Base-by-base conservation (phyloP, 2,888 invertebrate genomes). In the Parochlus steinenii region DNA sequence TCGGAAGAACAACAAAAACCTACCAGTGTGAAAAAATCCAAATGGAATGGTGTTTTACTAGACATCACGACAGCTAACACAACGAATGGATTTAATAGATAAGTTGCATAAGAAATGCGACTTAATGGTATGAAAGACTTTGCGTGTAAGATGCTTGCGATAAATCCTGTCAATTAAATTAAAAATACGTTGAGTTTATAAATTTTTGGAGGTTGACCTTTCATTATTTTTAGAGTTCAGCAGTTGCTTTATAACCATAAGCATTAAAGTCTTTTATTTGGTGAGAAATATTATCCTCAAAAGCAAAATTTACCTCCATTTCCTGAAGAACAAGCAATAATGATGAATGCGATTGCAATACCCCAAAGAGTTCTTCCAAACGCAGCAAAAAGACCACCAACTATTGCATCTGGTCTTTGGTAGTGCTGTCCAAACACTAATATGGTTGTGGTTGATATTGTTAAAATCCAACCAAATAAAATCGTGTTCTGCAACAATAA, bases 51-150 rank as follows among this genome's bases (percentile, higher is more conserved):
- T 15, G 32, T 36, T 32, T 45, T 43, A 20, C 35, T 37, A 7
- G 41, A 27, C 40, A 44, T 41, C 16, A 40, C 56, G 6, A 62
- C 42, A 18, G 58, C 54, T 40, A 48, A 51, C 37, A 64, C 58
- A 10, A 64, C 39, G 11, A 63, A 42, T 11, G 65, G 65, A 50
- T 65, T 64, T 16, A 64, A 33, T 4, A 66, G 48, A 47, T 65
- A 66, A 6, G 58, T 60, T 39, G 61, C 58, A 42, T 59, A 65
- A 2, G 64, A 61, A 40, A 65, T 46, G 45, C 61, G 54, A 40
- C 64, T 63, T 5, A 65, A 39, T 26, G 45, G 45, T 18, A 44
- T 17, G 16, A 44, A 39, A 5, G 34, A 8, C 37, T 44, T 42
- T n/a, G 41, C 39, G 8, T 40, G 38, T 31, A 65, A 49, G 24